Evolutionary conservation across 2,888 invertebrate species (phyloP), one percentile per base, ranked within the genome.

Genomic region (Neuroscelio doddi): DNA sequence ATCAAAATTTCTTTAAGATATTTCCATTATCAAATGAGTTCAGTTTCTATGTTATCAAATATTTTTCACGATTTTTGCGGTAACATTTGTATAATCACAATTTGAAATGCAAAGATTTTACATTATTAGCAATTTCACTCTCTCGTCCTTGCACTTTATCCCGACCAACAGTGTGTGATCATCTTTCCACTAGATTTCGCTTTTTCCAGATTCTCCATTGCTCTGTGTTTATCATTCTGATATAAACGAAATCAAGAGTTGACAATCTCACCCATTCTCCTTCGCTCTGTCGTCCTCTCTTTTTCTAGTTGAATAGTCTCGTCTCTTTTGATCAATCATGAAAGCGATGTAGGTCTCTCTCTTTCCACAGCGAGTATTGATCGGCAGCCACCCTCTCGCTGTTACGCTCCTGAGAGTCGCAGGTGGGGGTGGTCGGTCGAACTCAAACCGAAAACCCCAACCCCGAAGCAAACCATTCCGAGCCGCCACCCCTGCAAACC

Each of bases 351-450:
- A 17, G 15, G 10, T 3, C 14, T 24, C 21, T 64, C 61, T 64
- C 52, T 61, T 45, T 50, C 41, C 50, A 24, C 52, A 44, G 44
- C 51, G 46, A 68, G 76, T 77, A 77, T 77, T 77, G 77, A 77
- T 77, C 77, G 76, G 67, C 47, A 68, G 69, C 71, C 72, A 59
- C 53, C 57, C 68, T 42, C 61, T 61, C 70, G 59, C 70, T 67
- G 70, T 67, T 57, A 68, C 67, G 59, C 69, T 63, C 32, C 63
- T 27, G 50, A 41, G 57, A 12, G 45, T 42, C n/a, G 53, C 39
- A 42, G 50, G 45, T 51, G 59, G 46, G 61, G 17, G 45, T 30
- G 55, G 55, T 44, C 58, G 55, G 46, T 61, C 57, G 61, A 64
- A 68, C 68, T 58, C 57, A 57, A 64, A 68, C 64, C 61, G 51